phyloP scores from a whole-genome alignment of 2,797 vertebrate genomes.

The Silurus lanzhouensis region DNA sequence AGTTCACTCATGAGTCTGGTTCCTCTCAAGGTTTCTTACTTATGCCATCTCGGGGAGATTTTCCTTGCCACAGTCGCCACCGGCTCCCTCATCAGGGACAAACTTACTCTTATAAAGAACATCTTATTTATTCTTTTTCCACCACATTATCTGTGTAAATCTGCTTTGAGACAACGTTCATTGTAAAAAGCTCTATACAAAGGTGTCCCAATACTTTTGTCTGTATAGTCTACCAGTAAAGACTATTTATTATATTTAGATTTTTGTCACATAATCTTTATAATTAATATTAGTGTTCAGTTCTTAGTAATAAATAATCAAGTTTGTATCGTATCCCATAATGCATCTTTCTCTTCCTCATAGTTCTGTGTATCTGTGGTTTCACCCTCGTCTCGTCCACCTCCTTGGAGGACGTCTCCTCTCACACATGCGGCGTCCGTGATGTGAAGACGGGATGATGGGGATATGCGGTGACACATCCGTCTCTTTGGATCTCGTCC shows the following conservation, averaged over 20 bases:
- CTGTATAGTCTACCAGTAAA: too few relatives aligned
- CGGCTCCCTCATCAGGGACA: too few relatives aligned
- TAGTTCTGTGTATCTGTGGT: neutral
- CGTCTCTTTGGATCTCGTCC: constrained; percentile 53
- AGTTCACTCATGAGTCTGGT: too few relatives aligned
- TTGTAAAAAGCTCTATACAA: too few relatives aligned
- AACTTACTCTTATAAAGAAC: too few relatives aligned
- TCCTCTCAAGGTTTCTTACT: too few relatives aligned
- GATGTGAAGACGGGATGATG: constrained; percentile 39
- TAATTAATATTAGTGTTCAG: neutral
- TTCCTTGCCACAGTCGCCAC: too few relatives aligned
- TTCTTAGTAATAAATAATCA: neutral
- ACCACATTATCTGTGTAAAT: too few relatives aligned
- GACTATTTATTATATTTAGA: neutral
- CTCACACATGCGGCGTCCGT: constrained; percentile 9
- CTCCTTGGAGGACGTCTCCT: constrained; percentile 8
- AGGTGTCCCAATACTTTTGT: too few relatives aligned
- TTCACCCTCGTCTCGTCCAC: constrained; percentile 1
- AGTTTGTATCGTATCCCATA: neutral
- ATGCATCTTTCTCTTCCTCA: neutral
- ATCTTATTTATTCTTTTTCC: too few relatives aligned
- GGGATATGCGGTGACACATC: constrained; percentile 58
- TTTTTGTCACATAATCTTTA: neutral
- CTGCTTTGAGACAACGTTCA: too few relatives aligned
- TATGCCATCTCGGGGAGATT: too few relatives aligned